Conservation (phyloP, 2,113 vertebrate species). For the Stigmatopora nigra region DNA sequence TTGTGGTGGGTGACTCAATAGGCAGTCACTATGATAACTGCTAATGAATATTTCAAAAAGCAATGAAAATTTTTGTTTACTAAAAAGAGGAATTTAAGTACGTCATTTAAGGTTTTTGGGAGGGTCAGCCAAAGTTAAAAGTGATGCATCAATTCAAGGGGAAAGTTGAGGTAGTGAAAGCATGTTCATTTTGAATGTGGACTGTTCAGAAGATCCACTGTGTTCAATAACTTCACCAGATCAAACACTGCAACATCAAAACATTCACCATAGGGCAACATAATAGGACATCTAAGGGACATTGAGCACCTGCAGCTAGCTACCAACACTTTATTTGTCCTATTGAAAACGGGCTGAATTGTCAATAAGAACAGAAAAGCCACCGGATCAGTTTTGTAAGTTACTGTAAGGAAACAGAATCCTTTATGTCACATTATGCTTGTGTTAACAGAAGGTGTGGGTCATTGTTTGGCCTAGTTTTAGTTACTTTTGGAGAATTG, state of each 20-base stretch:
- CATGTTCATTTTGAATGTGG: neutral
- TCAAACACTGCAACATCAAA: conserved; percentile 54
- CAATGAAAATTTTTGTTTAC: no score
- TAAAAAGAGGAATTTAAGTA: no score
- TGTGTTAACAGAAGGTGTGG: neutral
- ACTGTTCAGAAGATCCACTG: neutral
- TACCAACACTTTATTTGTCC: conserved; percentile 22
- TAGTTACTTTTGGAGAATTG: neutral
- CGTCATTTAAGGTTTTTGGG: neutral
- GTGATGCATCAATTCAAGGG: neutral
- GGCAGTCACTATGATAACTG: conserved; percentile 1
- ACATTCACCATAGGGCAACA: conserved; percentile 23
- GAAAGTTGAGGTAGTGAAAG: neutral
- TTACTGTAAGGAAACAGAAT: conserved; percentile 3
- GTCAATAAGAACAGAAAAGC: conserved; percentile 6
- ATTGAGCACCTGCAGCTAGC: conserved; percentile 33
- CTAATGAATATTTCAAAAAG: neutral
- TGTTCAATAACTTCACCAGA: conserved; percentile 22
- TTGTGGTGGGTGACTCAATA: conserved; percentile 11
- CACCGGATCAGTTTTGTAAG: conserved; percentile 3
- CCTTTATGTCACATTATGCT: conserved; percentile 1
- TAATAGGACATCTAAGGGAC: conserved; percentile 28
- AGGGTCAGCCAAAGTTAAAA: neutral
- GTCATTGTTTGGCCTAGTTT: conserved; percentile 4
- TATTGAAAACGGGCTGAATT: conserved; percentile 25